Conservation (phyloP, 2,797 vertebrate genomes). For the Semaprochilodus insignis region DNA sequence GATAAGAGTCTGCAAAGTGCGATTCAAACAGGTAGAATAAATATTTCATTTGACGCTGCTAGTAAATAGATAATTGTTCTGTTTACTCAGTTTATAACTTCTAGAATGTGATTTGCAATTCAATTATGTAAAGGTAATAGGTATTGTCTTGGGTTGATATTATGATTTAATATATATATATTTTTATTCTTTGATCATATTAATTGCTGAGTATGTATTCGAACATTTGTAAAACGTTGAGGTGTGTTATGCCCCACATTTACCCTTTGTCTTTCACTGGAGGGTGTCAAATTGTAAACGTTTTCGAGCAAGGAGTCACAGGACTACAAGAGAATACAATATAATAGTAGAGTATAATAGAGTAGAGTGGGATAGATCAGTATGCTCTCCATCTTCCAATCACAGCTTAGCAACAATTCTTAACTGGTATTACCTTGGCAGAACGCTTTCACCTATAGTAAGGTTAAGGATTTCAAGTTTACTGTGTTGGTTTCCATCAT, state of each 20-base stretch:
- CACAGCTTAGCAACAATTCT: too few relatives aligned
- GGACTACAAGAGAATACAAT: not conserved
- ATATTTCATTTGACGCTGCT: too few relatives aligned
- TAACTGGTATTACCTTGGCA: too few relatives aligned
- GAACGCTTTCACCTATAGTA: too few relatives aligned
- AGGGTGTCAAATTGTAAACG: not conserved
- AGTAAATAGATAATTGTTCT: not conserved
- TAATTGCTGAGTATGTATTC: not conserved
- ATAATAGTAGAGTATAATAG: not conserved
- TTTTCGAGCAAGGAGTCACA: not conserved
- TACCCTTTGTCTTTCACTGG: not conserved
- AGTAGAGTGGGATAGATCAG: not conserved
- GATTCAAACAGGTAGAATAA: too few relatives aligned
- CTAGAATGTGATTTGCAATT: not conserved
- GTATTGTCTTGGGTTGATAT: not conserved
- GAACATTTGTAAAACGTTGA: not conserved
- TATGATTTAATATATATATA: not conserved
- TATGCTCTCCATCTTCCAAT: not conserved
- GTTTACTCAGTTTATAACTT: not conserved
- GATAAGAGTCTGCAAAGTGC: too few relatives aligned
- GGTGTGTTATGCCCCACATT: not conserved
- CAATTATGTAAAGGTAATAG: not conserved
- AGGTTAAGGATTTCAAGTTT: too few relatives aligned
- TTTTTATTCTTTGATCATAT: not conserved
- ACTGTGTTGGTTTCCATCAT: too few relatives aligned